Evolutionary conservation across 1,140 invertebrate genomes (phyloP), one percentile per base, ranked within the genome.

Genomic region (Nasonia longicornis): DNA sequence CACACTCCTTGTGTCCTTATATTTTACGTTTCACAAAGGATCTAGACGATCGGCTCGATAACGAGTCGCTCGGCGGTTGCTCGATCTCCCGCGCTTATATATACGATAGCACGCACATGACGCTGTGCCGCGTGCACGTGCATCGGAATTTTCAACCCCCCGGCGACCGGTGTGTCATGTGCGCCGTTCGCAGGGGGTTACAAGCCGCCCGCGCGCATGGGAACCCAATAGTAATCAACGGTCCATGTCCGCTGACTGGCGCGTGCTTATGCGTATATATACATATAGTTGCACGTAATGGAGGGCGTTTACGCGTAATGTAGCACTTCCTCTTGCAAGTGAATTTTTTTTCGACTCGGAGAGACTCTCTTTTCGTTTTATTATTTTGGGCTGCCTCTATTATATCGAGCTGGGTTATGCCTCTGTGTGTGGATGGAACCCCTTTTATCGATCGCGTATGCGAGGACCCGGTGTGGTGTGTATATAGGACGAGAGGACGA

Each of bases 131-230:
- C 10, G 22, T 82, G 83, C 87, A 87, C 87, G 86, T 89, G 87
- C 85, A 85, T 85, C 82, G 87, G 88, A 87, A 88, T 89, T 85
- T 82, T 83, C 83, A 82, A 78, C 85, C 84, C 73, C 85, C 84
- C 77, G 42, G 74, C 82, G 70, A 16, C 31, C 35, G 45, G 48
- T 58, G 52, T 70, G 82, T 83, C 82, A 79, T 81, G 76, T 83
- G 74, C 67, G 82, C 74, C 80, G 85, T 87, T 89, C 86, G 89
- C 89, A 87, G 89, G 89, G 89, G 89, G 88, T 85, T 86, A 82
- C 85, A 86, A 3, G 31, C 88, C 87, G 87, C 86, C 77, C 82
- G 35, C 52, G 22, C 64, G 66, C 85, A 87, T 89, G 89, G 88
- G 89, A 89, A 89, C 87, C 78, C 80, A 83, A 74, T 77, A 81